A percentile compares a stretch with the other conserved stretches of the same genome.
phyloP scores from a whole-genome alignment of 2,888 invertebrate species.

The Mactromeris polynyma region DNA sequence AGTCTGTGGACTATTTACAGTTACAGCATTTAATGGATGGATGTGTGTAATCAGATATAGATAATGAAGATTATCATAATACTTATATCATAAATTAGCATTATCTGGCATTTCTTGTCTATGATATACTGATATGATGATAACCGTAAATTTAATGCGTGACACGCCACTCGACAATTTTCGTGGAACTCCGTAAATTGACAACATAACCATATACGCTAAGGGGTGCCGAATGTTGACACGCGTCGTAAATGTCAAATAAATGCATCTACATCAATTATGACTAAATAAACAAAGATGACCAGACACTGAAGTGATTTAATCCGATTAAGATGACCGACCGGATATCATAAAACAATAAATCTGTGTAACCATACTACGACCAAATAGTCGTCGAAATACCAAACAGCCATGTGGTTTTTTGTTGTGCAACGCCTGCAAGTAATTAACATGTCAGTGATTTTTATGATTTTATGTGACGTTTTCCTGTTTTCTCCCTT shows the following conservation, averaged over 20 bases:
- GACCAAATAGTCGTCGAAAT: not conserved
- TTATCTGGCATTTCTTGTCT: not conserved
- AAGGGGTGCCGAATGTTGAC: conserved; percentile 4
- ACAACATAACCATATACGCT: not conserved
- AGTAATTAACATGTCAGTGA: too few species aligned
- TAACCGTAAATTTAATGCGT: not conserved
- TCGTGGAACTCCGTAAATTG: not conserved
- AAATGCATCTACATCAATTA: not conserved
- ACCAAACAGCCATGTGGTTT: too few species aligned
- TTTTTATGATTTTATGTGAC: too few species aligned
- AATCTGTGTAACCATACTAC: not conserved
- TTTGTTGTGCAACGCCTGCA: too few species aligned
- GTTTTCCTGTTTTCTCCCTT: too few species aligned
- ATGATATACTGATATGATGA: not conserved
- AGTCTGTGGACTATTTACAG: not conserved
- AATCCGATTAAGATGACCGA: not conserved
- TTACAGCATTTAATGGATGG: not conserved
- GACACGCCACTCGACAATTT: not conserved
- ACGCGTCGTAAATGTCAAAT: conserved; percentile 14
- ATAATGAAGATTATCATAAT: not conserved
- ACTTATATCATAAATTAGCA: not conserved
- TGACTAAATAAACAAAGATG: conserved; percentile 1
- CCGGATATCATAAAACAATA: conserved; percentile 11
- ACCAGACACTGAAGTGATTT: not conserved
- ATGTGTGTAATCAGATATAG: not conserved